A percentile compares a stretch with the other conserved stretches of the same genome.
Conservation (phyloP, 2,113 vertebrate genomes). For the Hippocampus abdominalis region DNA sequence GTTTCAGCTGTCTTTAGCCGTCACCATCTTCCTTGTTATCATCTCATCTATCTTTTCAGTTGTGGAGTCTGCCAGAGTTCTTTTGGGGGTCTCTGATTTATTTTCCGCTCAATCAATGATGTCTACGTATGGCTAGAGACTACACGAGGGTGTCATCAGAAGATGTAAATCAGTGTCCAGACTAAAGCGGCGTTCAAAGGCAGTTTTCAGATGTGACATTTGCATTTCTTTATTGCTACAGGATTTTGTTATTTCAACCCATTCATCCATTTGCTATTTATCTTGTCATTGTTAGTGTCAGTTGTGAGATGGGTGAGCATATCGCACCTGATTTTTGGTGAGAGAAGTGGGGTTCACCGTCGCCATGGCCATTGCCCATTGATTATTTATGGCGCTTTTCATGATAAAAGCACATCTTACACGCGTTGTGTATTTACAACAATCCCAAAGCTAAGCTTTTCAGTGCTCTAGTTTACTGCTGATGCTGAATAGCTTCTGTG, state of each 20-base stretch:
- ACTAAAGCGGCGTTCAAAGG: neutral
- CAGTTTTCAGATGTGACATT: neutral
- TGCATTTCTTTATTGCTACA: neutral
- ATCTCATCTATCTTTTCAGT: conserved; percentile 13
- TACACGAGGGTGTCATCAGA: neutral
- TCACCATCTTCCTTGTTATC: conserved; percentile 23
- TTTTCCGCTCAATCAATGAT: neutral
- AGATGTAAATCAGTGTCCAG: neutral
- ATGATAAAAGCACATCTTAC: too few species aligned
- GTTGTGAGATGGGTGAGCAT: neutral
- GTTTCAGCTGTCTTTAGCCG: conserved; percentile 41
- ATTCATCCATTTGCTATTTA: neutral
- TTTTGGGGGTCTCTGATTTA: conserved; percentile 1
- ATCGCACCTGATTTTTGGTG: neutral
- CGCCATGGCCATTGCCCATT: too few species aligned
- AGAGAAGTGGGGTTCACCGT: too few species aligned
- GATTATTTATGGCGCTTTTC: too few species aligned
- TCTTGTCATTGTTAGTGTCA: neutral
- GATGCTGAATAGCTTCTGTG: too few species aligned
- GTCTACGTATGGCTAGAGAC: neutral
- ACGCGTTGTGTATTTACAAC: too few species aligned
- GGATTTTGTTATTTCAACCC: neutral
- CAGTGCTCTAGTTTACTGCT: too few species aligned
- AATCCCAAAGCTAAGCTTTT: too few species aligned
- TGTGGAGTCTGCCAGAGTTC: neutral